These are phyloP conservation scores for Synaphobranchus kaupii DNA, from an alignment of 2,797 vertebrate species.

Conservation along the genomic window DNA sequence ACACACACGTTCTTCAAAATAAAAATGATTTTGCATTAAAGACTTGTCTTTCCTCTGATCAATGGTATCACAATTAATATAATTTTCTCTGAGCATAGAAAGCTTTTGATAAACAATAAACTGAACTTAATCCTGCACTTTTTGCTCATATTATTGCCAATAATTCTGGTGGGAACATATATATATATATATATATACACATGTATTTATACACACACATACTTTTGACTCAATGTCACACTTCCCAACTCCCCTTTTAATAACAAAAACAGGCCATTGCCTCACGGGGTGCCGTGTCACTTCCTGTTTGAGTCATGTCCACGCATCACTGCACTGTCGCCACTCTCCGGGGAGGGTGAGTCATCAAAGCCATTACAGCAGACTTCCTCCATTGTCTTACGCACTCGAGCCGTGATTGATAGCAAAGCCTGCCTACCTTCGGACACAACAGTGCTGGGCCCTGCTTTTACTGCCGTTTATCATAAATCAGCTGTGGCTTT, in stretches of 20 bases:
- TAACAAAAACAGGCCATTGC: constrained; percentile 53
- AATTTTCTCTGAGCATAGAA: too few relatives aligned
- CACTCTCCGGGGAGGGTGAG: constrained; percentile 61
- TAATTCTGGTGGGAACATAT: too few relatives aligned
- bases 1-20: too few relatives aligned
- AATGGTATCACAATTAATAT: too few relatives aligned
- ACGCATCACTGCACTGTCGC: constrained; percentile 58
- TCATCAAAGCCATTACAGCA: constrained; percentile 75
- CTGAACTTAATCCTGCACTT: too few relatives aligned
- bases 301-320: constrained; percentile 73
- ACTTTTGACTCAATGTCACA: neutral
- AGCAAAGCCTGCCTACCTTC: constrained; percentile 85
- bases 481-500: constrained; percentile 93
- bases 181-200: too few relatives aligned
- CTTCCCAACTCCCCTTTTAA: constrained; percentile 45
- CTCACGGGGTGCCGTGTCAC: constrained; percentile 50
- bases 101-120: too few relatives aligned
- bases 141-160: too few relatives aligned
- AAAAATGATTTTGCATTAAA: too few relatives aligned
- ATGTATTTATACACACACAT: too few relatives aligned
- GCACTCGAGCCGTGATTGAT: constrained; percentile 82
- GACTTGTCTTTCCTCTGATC: too few relatives aligned
- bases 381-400: constrained; percentile 66
- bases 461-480: constrained; percentile 81
- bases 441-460: constrained; percentile 81